Conservation (phyloP, 2,797 vertebrate genomes). For the Perodicticus potto region DNA sequence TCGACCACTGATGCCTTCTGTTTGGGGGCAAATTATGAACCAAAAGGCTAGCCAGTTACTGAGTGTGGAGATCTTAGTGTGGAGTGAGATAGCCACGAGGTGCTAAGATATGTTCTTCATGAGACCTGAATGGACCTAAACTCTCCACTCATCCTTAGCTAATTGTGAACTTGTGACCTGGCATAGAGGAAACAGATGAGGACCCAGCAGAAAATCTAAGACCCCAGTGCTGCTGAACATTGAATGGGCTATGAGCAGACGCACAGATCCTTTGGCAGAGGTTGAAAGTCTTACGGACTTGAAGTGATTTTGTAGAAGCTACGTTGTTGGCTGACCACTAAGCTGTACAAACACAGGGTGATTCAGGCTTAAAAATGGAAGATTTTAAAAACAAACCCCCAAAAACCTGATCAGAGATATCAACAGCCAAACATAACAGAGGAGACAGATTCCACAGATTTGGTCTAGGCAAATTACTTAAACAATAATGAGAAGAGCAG, state of each 20-base stretch:
- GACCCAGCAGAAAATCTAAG: not conserved
- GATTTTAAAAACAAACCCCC: not conserved
- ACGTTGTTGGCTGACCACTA: not conserved
- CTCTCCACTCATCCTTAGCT: not conserved
- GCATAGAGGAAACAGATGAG: not conserved
- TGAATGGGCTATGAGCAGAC: not conserved
- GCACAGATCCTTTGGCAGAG: not conserved
- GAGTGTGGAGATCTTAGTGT: not conserved
- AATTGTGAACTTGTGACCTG: not conserved
- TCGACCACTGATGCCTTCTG: not conserved
- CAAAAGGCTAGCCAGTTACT: not conserved
- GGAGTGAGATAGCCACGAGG: not conserved
- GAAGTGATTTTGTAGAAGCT: not conserved
- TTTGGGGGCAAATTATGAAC: not conserved
- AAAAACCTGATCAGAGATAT: not conserved
- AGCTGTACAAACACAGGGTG: not conserved
- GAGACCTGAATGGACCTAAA: not conserved
- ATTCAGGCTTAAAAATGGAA: not conserved
- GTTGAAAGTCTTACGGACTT: not conserved
- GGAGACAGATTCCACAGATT: not conserved
- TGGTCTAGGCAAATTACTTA: not conserved
- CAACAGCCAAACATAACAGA: not conserved
- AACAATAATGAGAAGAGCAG: not conserved
- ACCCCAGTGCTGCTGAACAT: not conserved
- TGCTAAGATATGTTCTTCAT: not conserved